Base-by-base conservation (phyloP, 2,888 invertebrate genomes). In the Chalcis sispes region DNA sequence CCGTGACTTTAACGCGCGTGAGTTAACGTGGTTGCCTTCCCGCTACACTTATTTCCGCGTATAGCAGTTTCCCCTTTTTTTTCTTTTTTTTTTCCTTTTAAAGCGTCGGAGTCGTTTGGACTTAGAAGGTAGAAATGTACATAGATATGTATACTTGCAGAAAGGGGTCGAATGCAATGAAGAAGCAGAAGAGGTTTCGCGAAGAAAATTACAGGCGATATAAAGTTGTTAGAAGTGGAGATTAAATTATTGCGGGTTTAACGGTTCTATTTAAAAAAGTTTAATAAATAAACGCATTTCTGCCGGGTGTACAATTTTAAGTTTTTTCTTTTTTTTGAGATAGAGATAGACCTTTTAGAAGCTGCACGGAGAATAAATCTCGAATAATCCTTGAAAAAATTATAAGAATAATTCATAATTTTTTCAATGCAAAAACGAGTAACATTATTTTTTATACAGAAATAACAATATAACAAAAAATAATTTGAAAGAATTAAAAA, bases 181-280 rank as follows among this genome's bases (percentile, higher is more conserved):
- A 25, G 59, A 29, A 18, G 23, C n/a, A 27, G n/a, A 58, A 50
- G 65, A 23, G 36, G 3, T 20, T 58, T 36, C 36, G 27, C 50
- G 25, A 70, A 46, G 48, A 40, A 36, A 20, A 67, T 40, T 29
- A 64, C n/a, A 36, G n/a, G n/a, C n/a, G 52, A 54, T 56, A 69
- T 32, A n/a, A 32, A n/a, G 54, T 32, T 15, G 56, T 58, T 65
- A 25, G 13, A 50, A 3, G 50, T 18, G 50, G 23, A 32, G 54
- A 75, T 75, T 70, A 71, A 36, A 75, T 71, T 58, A 59, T 56
- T 56, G 27, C n/a, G 36, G 29, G 23, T 75, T 70, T 75, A 65
- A 69, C 13, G 18, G 48, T 3, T 0, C 3, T 32, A 18, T 50
- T 40, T 23, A 20, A 64, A 54, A 72, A 32, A 50, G 62, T 29